These are phyloP conservation scores for Oophaga sylvatica DNA, from an alignment of 2,797 vertebrate species.

Conservation along the genomic window DNA sequence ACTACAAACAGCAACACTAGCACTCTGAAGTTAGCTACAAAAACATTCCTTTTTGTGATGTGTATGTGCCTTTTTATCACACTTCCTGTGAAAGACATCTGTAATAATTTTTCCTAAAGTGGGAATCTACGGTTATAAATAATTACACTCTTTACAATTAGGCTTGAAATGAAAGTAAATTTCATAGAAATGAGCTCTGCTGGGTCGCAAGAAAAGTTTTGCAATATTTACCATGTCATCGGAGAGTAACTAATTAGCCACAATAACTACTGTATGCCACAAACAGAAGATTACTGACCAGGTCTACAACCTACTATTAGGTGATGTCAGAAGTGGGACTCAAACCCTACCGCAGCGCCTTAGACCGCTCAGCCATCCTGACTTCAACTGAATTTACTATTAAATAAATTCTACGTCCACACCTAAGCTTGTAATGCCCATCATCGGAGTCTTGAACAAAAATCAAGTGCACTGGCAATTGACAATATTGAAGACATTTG, in stretches of 20 bases:
- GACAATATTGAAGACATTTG: too few relatives aligned
- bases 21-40: slow-evolving; percentile 29
- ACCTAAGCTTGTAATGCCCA: too few relatives aligned
- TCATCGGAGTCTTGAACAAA: too few relatives aligned
- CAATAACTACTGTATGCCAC: too few relatives aligned
- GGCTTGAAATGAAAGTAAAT: not conserved
- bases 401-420: too few relatives aligned
- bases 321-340: too few relatives aligned
- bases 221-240: not conserved
- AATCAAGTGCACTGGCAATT: too few relatives aligned
- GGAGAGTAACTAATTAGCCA: not conserved
- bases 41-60: slow-evolving; percentile 23
- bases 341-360: too few relatives aligned
- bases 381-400: too few relatives aligned
- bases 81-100: slow-evolving; percentile 21
- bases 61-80: slow-evolving; percentile 6
- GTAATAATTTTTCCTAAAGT: not conserved
- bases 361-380: too few relatives aligned
- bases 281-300: too few relatives aligned
- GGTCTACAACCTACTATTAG: too few relatives aligned
- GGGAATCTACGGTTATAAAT: not conserved
- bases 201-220: not conserved
- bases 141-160: not conserved
- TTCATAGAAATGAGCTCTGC: not conserved
- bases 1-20: slow-evolving; percentile 32